These are phyloP conservation scores for Punctoribates punctum DNA, from an alignment of 2,888 invertebrate species.

Conservation along the genomic window DNA sequence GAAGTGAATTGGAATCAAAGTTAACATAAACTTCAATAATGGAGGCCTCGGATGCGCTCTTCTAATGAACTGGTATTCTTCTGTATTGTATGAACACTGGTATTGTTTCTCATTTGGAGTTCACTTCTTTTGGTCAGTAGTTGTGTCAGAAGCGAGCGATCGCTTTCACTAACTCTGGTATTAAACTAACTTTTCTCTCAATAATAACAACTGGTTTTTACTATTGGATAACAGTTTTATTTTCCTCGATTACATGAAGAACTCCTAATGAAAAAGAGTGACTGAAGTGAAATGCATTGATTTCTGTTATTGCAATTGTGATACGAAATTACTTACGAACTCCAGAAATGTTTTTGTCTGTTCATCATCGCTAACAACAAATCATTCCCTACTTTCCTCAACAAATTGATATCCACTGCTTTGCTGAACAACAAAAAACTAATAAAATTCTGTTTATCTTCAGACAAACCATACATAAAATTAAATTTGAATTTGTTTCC, in stretches of 20 bases:
- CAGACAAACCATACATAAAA: not conserved
- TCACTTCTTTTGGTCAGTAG: not conserved
- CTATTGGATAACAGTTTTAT: constrained; percentile 1
- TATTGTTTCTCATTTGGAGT: constrained; percentile 17
- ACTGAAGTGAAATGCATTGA: constrained; percentile 5
- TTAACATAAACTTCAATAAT: constrained; percentile 22
- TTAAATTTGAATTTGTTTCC: not conserved
- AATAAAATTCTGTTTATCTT: not conserved
- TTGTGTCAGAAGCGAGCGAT: not conserved
- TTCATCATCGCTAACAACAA: constrained; percentile 21
- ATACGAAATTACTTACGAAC: constrained; percentile 2
- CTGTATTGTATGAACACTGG: not conserved
- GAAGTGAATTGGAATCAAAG: not conserved
- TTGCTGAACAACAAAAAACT: not conserved
- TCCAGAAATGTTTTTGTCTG: not conserved
- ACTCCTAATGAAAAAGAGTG: not conserved
- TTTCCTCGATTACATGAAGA: constrained; percentile 10
- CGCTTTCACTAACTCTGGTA: not conserved
- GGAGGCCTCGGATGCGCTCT: constrained; percentile 1
- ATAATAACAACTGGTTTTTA: constrained; percentile 20
- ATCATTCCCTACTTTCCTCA: not conserved
- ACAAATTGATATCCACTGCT: not conserved
- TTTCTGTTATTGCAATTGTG: constrained; percentile 15
- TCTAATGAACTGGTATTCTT: not conserved
- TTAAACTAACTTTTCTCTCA: not conserved